phyloP scores from a whole-genome alignment of 2,113 vertebrate species.

The Tiliqua scincoides region DNA sequence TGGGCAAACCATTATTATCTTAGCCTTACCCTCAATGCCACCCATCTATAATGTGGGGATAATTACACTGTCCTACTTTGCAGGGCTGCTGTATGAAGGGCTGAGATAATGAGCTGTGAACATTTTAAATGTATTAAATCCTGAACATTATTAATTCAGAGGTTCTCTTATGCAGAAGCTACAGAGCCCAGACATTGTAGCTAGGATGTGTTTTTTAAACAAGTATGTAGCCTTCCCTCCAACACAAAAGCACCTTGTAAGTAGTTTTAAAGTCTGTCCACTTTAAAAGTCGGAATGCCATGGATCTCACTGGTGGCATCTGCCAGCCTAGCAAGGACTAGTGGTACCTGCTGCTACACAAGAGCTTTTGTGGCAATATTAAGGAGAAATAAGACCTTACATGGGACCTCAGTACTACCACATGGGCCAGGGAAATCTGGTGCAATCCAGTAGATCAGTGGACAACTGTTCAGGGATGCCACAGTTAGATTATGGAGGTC shows the following conservation, averaged over 20 bases:
- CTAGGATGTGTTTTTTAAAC: too few species aligned
- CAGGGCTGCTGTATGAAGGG: background rate
- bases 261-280: too few species aligned
- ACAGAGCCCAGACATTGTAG: too few species aligned
- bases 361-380: too few species aligned
- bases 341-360: too few species aligned
- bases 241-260: too few species aligned
- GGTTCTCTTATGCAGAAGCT: background rate
- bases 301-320: background rate
- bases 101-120: background rate
- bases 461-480: background rate
- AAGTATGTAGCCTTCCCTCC: too few species aligned
- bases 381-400: too few species aligned
- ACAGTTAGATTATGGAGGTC: background rate
- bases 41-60: background rate
- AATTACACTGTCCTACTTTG: background rate
- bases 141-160: background rate
- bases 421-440: too few species aligned
- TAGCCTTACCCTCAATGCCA: background rate
- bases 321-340: too few species aligned
- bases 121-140: background rate
- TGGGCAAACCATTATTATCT: background rate
- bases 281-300: background rate
- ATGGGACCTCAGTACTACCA: too few species aligned
- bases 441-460: background rate